phyloP scores from a whole-genome alignment of 2,888 invertebrate species.

The Epistrophella euchroma region DNA sequence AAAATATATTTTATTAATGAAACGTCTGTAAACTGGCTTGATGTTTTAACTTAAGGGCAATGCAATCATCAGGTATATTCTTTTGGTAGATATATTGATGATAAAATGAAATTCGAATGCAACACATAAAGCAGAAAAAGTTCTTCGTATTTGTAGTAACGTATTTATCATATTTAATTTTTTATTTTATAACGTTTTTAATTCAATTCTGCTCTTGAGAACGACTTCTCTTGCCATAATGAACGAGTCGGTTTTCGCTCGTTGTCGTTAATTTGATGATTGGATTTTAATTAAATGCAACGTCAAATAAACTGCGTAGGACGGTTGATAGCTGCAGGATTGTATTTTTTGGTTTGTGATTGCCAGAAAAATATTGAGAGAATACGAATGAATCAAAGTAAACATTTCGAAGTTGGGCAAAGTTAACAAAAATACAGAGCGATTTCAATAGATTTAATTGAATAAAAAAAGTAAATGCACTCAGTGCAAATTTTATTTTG shows the following conservation, averaged over 20 bases:
- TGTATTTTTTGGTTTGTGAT: not conserved
- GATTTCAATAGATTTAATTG: not conserved
- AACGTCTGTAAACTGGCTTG: conserved; percentile 18
- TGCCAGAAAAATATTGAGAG: not conserved
- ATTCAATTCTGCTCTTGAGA: conserved; percentile 42
- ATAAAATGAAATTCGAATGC: not conserved
- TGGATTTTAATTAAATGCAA: conserved; percentile 36
- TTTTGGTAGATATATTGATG: conserved; percentile 1
- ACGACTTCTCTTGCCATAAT: conserved; percentile 29
- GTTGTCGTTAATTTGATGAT: conserved; percentile 53
- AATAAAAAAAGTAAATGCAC: not conserved
- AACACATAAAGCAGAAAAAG: not conserved
- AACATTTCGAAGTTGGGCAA: not conserved
- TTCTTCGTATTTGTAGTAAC: not conserved
- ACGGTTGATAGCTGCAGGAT: conserved; percentile 10
- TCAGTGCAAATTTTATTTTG: no score
- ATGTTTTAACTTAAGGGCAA: conserved; percentile 25
- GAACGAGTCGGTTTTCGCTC: conserved; percentile 34
- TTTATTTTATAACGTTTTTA: conserved; percentile 21
- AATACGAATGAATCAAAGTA: not conserved
- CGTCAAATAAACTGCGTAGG: conserved; percentile 13
- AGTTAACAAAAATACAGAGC: not conserved
- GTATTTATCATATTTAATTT: not conserved
- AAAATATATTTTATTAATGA: conserved; percentile 36
- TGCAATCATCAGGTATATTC: conserved; percentile 20